Conservation (phyloP, 2,888 invertebrate species). For the Allygus modestus region DNA sequence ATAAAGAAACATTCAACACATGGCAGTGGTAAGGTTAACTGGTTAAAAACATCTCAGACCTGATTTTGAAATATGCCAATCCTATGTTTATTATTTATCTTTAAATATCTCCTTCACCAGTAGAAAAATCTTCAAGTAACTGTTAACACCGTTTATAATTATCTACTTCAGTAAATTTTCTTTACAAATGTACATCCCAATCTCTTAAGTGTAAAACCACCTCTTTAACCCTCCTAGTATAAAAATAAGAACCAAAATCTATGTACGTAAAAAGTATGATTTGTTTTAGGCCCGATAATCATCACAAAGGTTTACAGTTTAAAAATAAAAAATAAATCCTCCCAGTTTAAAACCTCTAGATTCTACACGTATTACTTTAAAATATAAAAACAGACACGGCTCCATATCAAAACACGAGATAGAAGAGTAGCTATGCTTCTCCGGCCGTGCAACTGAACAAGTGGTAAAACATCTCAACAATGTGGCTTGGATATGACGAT, state of each 20-base stretch:
- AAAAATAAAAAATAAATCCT: slow-evolving; percentile 24
- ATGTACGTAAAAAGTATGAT: slow-evolving; percentile 23
- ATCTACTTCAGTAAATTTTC: too few species aligned
- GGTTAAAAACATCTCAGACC: neutral
- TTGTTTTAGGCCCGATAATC: slow-evolving; percentile 25
- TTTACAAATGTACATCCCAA: neutral
- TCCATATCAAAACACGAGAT: slow-evolving; percentile 34
- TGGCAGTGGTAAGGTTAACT: slow-evolving; percentile 45
- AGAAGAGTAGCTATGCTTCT: slow-evolving; percentile 46
- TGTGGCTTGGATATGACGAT: slow-evolving; percentile 43
- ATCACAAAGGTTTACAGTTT: slow-evolving; percentile 29
- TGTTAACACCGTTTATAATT: too few species aligned
- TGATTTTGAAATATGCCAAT: neutral
- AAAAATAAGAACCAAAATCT: slow-evolving; percentile 8
- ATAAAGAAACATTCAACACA: neutral
- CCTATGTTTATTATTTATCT: too few species aligned
- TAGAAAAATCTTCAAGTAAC: too few species aligned
- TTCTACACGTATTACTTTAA: slow-evolving; percentile 20
- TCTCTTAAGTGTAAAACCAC: neutral
- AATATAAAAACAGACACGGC: slow-evolving; percentile 22
- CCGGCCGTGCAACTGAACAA: slow-evolving; percentile 29
- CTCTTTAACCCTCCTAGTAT: neutral
- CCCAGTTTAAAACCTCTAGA: slow-evolving; percentile 23
- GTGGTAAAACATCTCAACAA: slow-evolving; percentile 40
- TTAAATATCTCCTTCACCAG: too few species aligned